phyloP scores from a whole-genome alignment of 2,888 invertebrate species.

The Drosophila multiciliata region DNA sequence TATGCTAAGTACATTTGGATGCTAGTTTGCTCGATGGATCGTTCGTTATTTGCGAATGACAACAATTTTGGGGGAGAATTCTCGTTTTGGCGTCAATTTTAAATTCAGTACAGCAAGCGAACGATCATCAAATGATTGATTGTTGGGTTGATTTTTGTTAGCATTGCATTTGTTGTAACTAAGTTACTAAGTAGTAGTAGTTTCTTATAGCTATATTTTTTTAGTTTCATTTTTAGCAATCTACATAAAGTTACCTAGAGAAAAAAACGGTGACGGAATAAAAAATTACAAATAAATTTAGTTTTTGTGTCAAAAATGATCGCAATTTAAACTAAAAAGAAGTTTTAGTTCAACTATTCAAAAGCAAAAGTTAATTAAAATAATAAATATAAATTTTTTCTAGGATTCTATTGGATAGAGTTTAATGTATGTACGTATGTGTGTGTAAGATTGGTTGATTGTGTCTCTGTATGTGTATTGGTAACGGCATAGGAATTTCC shows the following conservation, averaged over 20 bases:
- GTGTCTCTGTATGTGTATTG: constrained; percentile 27
- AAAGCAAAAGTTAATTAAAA: constrained; percentile 49
- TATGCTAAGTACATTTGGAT: constrained; percentile 61
- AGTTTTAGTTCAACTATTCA: constrained; percentile 5
- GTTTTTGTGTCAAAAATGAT: constrained; percentile 42
- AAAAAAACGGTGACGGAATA: constrained; percentile 68
- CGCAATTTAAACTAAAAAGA: constrained; percentile 37
- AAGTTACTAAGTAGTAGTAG: constrained; percentile 64
- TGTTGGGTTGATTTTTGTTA: constrained; percentile 50
- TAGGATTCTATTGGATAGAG: constrained; percentile 20
- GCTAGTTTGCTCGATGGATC: constrained; percentile 57
- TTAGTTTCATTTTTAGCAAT: constrained; percentile 68
- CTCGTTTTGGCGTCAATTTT: constrained; percentile 57
- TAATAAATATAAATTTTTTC: constrained; percentile 5
- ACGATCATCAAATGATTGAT: constrained; percentile 65
- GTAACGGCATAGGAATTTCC: constrained; percentile 25
- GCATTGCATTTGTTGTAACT: constrained; percentile 65
- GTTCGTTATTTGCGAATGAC: constrained; percentile 45
- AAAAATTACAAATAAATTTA: constrained; percentile 61
- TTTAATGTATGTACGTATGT: constrained; percentile 22
- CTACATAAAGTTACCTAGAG: constrained; percentile 86
- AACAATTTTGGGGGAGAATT: constrained; percentile 34
- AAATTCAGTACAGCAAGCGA: constrained; percentile 58
- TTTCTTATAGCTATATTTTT: constrained; percentile 54
- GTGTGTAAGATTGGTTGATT: constrained; percentile 22